Evolutionary conservation across 2,797 vertebrate species (phyloP).

Genomic region (Rhinatrema bivittatum): DNA sequence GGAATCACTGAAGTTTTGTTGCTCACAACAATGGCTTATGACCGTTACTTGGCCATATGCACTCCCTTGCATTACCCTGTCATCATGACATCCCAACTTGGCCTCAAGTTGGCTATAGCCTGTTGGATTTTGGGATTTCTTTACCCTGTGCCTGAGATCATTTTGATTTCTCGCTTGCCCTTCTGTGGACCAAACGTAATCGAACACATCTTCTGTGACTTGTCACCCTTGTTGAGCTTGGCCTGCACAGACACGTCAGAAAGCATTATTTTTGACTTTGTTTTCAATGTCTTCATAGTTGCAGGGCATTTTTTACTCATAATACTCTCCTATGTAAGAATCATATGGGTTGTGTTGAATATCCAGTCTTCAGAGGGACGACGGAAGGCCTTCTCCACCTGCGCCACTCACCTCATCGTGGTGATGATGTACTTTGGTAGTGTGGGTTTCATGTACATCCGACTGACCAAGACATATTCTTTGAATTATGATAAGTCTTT

Average conservation of each 20-base stretch:
- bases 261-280: constrained; percentile 18
- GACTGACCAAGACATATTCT: constrained; percentile 16
- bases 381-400: constrained; percentile 35
- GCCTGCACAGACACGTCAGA: constrained; percentile 18
- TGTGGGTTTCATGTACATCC: constrained; percentile 34
- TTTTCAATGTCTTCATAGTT: constrained; percentile 16
- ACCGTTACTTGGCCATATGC: constrained; percentile 27
- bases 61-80: constrained; percentile 9
- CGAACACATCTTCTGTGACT: constrained; percentile 32
- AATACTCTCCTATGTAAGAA: constrained; percentile 23
- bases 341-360: constrained; percentile 12
- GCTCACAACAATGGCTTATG: constrained; percentile 23
- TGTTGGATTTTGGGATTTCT: constrained; percentile 19
- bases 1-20: constrained; percentile 17
- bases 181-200: constrained; percentile 16
- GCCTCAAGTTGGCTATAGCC: not conserved
- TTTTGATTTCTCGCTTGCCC: constrained; percentile 16
- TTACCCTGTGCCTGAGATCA: constrained; percentile 5
- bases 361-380: not conserved
- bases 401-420: constrained; percentile 25
- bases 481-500: constrained; percentile 27
- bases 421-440: constrained; percentile 36
- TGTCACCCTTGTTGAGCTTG: constrained; percentile 18
- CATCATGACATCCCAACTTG: constrained; percentile 3
- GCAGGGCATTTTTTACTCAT: constrained; percentile 25